phyloP scores from a whole-genome alignment of 37 sponge, comb jelly and placozoan genomes.

The Spongia lamella region DNA sequence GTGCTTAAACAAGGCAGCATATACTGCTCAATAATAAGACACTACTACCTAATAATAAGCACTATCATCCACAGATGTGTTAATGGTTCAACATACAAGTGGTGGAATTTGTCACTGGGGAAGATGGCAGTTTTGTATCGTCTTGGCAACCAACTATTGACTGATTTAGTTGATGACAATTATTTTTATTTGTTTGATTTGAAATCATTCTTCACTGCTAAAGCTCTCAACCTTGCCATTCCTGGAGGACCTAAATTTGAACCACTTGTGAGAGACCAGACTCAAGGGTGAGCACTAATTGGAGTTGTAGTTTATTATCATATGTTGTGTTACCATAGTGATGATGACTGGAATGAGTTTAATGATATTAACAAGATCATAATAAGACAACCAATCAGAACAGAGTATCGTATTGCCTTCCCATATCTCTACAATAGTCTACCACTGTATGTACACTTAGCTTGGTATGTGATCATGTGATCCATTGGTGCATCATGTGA shows the following conservation, averaged over 20 bases:
- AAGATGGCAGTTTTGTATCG: conserved; percentile 97
- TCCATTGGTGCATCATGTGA: neutral
- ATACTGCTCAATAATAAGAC: neutral
- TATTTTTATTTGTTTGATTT: conserved; percentile 98
- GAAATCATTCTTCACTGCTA: conserved; percentile 99
- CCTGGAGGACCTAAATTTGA: conserved; percentile 99
- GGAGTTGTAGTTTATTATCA: neutral
- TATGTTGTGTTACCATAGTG: conserved; percentile 44
- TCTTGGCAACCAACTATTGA: conserved; percentile 98
- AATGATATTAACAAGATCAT: conserved; percentile 99
- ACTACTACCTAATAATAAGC: too few relatives aligned
- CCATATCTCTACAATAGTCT: conserved; percentile 98
- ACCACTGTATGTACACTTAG: conserved; percentile 96
- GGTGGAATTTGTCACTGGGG: conserved; percentile 86
- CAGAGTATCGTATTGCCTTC: conserved; percentile 98
- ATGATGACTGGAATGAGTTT: conserved; percentile 99
- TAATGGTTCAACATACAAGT: conserved; percentile 89
- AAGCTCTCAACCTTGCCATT: conserved; percentile 97
- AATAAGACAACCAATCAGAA: conserved; percentile 93
- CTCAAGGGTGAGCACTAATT: neutral
- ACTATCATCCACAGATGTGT: conserved; percentile 52
- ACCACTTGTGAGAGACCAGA: conserved; percentile 90
- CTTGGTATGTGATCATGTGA: conserved; percentile 63
- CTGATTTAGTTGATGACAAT: conserved; percentile 96
- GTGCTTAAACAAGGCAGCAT: too few relatives aligned